Base-by-base conservation (phyloP, 2,113 vertebrate genomes). In the Antechinus flavipes region DNA sequence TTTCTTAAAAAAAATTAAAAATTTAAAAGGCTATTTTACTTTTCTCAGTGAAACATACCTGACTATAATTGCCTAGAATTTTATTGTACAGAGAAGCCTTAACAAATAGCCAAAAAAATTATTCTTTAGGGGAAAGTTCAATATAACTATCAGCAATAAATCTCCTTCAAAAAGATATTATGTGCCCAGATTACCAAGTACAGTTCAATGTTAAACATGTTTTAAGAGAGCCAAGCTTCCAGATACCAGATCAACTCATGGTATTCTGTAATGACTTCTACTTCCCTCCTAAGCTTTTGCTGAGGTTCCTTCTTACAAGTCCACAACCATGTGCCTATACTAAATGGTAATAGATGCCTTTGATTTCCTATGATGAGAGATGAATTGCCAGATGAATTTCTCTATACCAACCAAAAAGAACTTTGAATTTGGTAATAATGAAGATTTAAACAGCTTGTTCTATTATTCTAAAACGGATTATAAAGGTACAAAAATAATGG, bases 131-230 rank as follows among this genome's bases (percentile, higher is more conserved):
- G 94, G 95, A 97, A 98, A 97, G 54, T 95, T 84, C 7, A 90
- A 61, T 54, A 94, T 97, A 97, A 98, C 97, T 96, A 98, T 98
- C 95, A 95, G 76, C 89, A 92, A 52, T 91, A 97, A 95, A 95
- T 52, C 93, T 96, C 52, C 94, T 97, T 97, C 95, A 95, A 55
- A 97, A 96, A 94, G 93, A 97, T 93, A 76, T 93, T n/a, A 0
- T 98, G 97, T 98, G 97, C 96, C 97, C 56, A 91, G 97, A 98
- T 96, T 98, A 96, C 94, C 96, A 97, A 97, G 90, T 97, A 94
- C 89, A 98, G 97, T 97, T 97, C 96, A 98, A 95, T 91, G 95
- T 96, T 94, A 55, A 55, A 93, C 96, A 89, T 46, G 26, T 23
- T 2, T 52, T 95, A 93, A 91, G 96, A 93, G 92, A 97, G 25